Percentiles rank a stretch among this genome's conserved stretches.
These are phyloP conservation scores for Tridacna crocea DNA, from an alignment of 2,888 invertebrate genomes.

Conservation along the genomic window DNA sequence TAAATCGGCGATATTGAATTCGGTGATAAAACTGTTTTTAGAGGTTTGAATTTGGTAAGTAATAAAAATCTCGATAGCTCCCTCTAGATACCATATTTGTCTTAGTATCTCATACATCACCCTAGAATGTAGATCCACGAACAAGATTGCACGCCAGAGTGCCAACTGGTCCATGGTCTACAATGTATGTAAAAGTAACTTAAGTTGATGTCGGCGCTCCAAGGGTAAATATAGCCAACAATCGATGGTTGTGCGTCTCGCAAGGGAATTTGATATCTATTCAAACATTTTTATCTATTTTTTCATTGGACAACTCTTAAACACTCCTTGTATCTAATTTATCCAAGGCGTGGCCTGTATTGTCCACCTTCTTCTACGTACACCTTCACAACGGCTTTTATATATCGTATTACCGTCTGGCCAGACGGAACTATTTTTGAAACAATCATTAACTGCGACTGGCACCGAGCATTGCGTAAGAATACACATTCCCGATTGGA, in stretches of 20 bases:
- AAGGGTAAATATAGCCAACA: too few species aligned
- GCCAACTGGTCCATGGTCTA: too few species aligned
- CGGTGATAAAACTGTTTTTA: too few species aligned
- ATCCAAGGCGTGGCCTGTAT: constrained; percentile 2
- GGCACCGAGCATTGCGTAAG: constrained; percentile 5
- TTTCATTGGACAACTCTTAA: constrained; percentile 14
- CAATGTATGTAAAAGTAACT: too few species aligned
- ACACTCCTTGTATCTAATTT: neutral
- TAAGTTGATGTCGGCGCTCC: too few species aligned
- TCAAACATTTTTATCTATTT: neutral
- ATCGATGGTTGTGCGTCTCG: neutral
- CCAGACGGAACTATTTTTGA: constrained; percentile 21
- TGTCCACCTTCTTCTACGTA: neutral
- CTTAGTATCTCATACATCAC: too few species aligned
- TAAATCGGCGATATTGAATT: too few species aligned
- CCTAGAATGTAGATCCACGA: too few species aligned
- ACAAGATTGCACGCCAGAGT: too few species aligned
- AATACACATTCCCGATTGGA: constrained; percentile 25
- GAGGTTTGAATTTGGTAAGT: too few species aligned
- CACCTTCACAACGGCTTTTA: neutral
- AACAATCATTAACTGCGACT: neutral
- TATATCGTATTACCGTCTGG: neutral
- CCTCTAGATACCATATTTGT: too few species aligned
- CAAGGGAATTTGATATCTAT: neutral
- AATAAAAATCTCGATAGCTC: too few species aligned